Conservation (phyloP, 2,888 invertebrate species). For the Fragum fragum region DNA sequence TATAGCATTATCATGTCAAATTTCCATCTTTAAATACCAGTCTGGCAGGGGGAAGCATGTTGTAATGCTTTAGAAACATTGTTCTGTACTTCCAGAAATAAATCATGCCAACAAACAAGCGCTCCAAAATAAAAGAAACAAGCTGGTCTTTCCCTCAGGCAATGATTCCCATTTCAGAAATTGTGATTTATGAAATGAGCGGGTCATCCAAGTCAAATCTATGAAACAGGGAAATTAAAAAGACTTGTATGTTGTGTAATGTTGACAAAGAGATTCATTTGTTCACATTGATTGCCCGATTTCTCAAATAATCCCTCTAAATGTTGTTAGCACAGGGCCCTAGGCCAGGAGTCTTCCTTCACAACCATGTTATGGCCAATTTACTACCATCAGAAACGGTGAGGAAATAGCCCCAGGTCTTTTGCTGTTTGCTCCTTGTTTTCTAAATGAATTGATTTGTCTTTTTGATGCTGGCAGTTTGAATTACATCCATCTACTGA, state of each 20-base stretch:
- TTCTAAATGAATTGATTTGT: slow-evolving; percentile 29
- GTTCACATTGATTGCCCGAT: slow-evolving; percentile 23
- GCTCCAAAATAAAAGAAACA: slow-evolving; percentile 19
- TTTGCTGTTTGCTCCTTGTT: slow-evolving; percentile 31
- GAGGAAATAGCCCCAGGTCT: slow-evolving; percentile 20
- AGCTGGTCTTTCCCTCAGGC: slow-evolving; percentile 20
- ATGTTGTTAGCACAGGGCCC: slow-evolving; percentile 18
- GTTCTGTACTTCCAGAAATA: slow-evolving; percentile 10
- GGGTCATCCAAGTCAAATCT: slow-evolving; percentile 29
- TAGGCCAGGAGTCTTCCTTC: neutral
- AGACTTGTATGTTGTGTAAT: slow-evolving; percentile 21
- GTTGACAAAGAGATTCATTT: slow-evolving; percentile 27
- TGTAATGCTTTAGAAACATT: slow-evolving; percentile 4
- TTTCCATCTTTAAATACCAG: slow-evolving; percentile 14
- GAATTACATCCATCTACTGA: neutral
- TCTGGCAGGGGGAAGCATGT: neutral
- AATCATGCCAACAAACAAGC: slow-evolving; percentile 30
- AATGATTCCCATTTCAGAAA: slow-evolving; percentile 21
- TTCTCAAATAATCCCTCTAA: slow-evolving; percentile 21
- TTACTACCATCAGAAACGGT: slow-evolving; percentile 31
- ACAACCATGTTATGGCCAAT: slow-evolving; percentile 34
- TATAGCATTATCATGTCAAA: slow-evolving; percentile 18
- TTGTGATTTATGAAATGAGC: slow-evolving; percentile 33
- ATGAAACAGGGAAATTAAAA: slow-evolving; percentile 18
- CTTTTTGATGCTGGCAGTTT: slow-evolving; percentile 1